Percentiles rank a stretch among this genome's conserved stretches.
These are phyloP conservation scores for Psittacus erithacus DNA, from an alignment of 2,113 vertebrate species.

Conservation along the genomic window DNA sequence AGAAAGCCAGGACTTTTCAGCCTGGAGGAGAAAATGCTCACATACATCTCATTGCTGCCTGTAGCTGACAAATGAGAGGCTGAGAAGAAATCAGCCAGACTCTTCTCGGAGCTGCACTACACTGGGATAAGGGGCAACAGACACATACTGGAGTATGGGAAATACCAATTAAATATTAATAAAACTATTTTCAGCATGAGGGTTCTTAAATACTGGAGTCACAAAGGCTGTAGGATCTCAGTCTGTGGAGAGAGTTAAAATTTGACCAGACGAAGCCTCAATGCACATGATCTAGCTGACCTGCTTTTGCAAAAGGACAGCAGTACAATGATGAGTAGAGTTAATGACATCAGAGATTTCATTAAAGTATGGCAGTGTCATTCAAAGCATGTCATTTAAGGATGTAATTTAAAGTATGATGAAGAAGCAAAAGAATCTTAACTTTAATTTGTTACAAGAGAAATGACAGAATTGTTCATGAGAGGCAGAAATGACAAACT, in stretches of 20 bases:
- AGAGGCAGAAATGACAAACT: not conserved
- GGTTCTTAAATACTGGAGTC: not conserved
- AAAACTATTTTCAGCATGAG: not conserved
- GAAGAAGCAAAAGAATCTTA: not conserved
- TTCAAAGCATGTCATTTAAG: not conserved
- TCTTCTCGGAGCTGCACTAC: rapidly evolving
- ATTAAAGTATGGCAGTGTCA: not conserved
- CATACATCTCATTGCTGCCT: not conserved
- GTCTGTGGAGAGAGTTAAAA: not conserved
- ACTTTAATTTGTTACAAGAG: not conserved
- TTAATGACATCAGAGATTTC: not conserved
- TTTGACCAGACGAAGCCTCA: not conserved
- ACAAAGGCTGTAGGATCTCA: not conserved
- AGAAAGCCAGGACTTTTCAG: not conserved
- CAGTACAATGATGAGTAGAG: not conserved
- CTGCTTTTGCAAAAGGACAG: not conserved
- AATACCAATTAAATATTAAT: not conserved
- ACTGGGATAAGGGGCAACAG: not conserved
- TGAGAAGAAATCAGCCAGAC: not conserved
- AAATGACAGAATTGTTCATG: not conserved
- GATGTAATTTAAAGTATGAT: not conserved
- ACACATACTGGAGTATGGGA: not conserved
- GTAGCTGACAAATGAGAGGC: not conserved
- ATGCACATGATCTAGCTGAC: not conserved
- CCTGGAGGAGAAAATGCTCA: not conserved